phyloP scores from a whole-genome alignment of 2,797 vertebrate species.

The Tenualosa thibaudeaui region DNA sequence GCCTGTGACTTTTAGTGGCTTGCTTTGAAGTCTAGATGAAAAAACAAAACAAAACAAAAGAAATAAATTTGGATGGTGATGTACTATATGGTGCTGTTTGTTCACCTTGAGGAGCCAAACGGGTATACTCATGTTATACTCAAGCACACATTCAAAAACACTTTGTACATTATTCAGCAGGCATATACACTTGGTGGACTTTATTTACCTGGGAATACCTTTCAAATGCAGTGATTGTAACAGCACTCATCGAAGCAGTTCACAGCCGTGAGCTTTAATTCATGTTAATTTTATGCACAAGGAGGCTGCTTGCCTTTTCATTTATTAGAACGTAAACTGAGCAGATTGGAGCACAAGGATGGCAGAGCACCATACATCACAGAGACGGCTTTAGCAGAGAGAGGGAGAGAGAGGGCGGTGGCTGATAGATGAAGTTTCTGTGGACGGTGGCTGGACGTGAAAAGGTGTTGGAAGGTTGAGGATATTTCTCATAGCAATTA shows the following conservation, averaged over 20 bases:
- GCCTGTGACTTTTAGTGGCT: background rate
- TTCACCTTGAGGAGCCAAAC: background rate
- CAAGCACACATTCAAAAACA: background rate
- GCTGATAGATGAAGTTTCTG: constrained; percentile 92
- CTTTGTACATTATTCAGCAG: background rate
- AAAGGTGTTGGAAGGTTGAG: constrained; percentile 88
- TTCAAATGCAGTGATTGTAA: constrained; percentile 81
- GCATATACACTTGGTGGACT: background rate
- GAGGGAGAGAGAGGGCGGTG: constrained; percentile 51
- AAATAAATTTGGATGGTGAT: background rate
- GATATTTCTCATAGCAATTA: constrained; percentile 98
- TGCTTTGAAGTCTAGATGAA: constrained; percentile 21
- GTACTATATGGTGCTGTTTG: background rate
- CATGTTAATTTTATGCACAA: constrained; percentile 85
- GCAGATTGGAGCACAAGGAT: constrained; percentile 82
- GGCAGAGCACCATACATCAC: constrained; percentile 89
- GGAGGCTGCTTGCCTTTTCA: constrained; percentile 84
- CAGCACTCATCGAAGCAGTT: constrained; percentile 68
- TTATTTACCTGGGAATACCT: constrained; percentile 62
- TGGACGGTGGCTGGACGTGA: constrained; percentile 79
- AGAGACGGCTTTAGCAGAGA: constrained; percentile 81
- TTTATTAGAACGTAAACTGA: constrained; percentile 90
- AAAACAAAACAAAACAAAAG: constrained; percentile 8
- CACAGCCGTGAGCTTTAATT: constrained; percentile 80
- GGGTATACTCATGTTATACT: background rate